Evolutionary conservation across 2,888 invertebrate genomes (phyloP), one percentile per base, ranked within the genome.

Genomic region (Calameuta pallipes): DNA sequence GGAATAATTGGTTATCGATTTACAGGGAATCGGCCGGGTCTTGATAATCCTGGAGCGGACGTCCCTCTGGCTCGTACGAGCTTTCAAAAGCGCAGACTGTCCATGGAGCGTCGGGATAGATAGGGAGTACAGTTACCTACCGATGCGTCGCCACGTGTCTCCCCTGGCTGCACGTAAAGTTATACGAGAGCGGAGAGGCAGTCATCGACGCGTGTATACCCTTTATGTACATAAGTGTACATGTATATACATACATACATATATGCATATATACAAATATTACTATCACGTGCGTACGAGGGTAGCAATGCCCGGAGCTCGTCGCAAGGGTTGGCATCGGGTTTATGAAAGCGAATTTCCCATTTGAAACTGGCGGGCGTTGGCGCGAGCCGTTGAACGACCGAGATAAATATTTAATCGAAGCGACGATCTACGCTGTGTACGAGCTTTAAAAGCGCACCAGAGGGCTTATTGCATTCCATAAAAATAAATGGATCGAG

Each of bases 1-100:
- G 83, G 83, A 84, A 85, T 86, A 86, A 85, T 86, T 85, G 85
- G 84, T 84, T 86, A 85, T 85, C 85, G 86, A 86, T 86, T 83
- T 83, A 83, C 83, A 82, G 74, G 70, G 78, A 73, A 80, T 78
- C 75, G 78, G 81, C 73, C 75, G 80, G 76, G 77, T 73, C 70
- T 71, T 33, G 71, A 71, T 71, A 71, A 71, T 71, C 71, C 34
- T 34, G n/a, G 31, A 13, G 70, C 70, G 3, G 70, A 71, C 34
- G 71, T 71, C 23, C 23, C 6, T 56, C 23, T 9, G 23, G 23
- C 56, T 23, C 23, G 56, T 56, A 1, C 9, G 56, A 56, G 23
- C 23, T 23, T 23, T 56, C 56, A 56, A 56, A 56, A 56, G 56
- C 23, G 56, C 9, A 56, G 56, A 56, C 56, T 56, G 56, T 6